Evolutionary conservation across 2,888 invertebrate genomes (phyloP), one percentile per base, ranked within the genome.

Genomic region (Drosophila limbata): DNA sequence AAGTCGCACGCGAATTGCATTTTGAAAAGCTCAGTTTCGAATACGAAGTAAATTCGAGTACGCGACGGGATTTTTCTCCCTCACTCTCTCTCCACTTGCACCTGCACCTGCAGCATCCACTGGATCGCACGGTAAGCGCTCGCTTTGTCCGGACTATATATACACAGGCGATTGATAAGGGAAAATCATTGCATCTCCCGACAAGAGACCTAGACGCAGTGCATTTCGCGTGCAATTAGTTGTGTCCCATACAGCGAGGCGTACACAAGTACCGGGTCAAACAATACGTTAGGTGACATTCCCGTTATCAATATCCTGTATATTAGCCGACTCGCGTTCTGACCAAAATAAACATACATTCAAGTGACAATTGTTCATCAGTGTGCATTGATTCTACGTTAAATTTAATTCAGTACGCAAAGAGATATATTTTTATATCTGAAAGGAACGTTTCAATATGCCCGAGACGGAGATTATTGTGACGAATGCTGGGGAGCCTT

Each of bases 391-490:
- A 17, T 17, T 55, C 45, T 25, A 37, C 39, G 35, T 33, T 51
- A 45, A 37, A 44, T 65, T 21, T 8, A 28, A 53, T 33, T 35
- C 15, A 47, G 45, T 35, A 31, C 17, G 42, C 21, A 31, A 15
- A 31, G 19, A n/a, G n/a, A n/a, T 21, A 39, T 25, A 19, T 15
- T 6, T 1, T 6, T 1, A 25, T 25, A 66, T 19, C 11, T 40
- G 25, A 15, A 19, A 35, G 35, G 21, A 48, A 17, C 35, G n/a
- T 39, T 39, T 39, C 55, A 68, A 69, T 73, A 92, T 93, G 92
- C 80, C 79, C 65, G 92, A 92, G 66, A 89, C 92, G 56, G 92
- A 92, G 87, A 92, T 92, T 66, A 87, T 91, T 55, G 88, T 92
- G 33, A 92, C 93, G 60, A 88, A 90, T 57, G 81, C 88, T 51